Evolutionary conservation across 2,797 vertebrate species (phyloP).

Genomic region (Catamblyrhynchus diadema): DNA sequence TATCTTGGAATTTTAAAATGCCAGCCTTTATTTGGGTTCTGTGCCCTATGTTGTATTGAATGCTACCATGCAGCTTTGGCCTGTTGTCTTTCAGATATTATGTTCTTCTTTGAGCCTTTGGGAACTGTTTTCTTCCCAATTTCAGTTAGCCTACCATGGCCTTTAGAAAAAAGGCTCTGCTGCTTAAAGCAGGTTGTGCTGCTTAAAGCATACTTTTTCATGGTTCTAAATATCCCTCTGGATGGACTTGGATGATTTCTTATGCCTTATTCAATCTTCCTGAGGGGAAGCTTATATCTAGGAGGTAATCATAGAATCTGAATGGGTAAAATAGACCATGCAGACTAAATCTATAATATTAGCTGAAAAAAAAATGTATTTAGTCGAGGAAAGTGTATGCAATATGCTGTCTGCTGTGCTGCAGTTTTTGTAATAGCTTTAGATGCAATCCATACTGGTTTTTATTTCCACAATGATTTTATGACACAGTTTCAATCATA

Average conservation of each 20-base stretch:
- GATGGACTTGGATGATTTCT: not conserved
- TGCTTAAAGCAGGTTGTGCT: not conserved
- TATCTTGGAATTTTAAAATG: not conserved
- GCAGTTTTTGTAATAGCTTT: constrained; percentile 1
- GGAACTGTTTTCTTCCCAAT: not conserved
- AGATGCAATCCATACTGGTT: not conserved
- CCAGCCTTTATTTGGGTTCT: not conserved
- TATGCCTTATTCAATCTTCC: not conserved
- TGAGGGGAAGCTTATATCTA: not conserved
- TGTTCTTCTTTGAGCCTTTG: not conserved
- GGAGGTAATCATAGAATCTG: not conserved
- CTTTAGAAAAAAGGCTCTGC: not conserved
- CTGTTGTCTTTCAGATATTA: not conserved
- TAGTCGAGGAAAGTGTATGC: not conserved
- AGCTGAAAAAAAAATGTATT: not conserved
- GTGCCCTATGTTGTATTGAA: not conserved
- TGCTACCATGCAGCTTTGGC: not conserved
- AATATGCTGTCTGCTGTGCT: not conserved
- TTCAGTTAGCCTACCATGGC: not conserved
- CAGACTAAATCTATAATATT: not conserved
- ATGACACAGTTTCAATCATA: not conserved
- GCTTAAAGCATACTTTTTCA: not conserved
- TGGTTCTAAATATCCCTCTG: not conserved
- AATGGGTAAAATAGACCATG: not conserved
- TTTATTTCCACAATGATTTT: constrained; percentile 1